Evolutionary conservation across 2,888 invertebrate genomes (phyloP), one percentile per base, ranked within the genome.

Genomic region (Pandemis cinnamomeana): DNA sequence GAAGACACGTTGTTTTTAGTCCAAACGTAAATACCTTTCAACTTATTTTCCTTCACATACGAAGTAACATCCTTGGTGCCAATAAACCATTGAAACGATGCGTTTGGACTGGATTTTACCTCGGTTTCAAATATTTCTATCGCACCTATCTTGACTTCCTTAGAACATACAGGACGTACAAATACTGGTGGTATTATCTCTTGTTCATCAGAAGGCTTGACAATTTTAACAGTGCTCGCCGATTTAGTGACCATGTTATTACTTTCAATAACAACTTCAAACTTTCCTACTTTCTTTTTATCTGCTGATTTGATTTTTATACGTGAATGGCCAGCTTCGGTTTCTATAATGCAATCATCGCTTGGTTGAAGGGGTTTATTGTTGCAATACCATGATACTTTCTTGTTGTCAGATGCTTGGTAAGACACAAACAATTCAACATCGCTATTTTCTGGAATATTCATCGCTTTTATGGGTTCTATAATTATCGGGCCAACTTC

Each of bases 81-180:
- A 77, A 96, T 95, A 88, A 96, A 98, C 98, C 98, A 98, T 87
- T 97, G 97, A 95, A 98, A 98, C 2, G 97, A 97, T 61, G 97
- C 97, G 68, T 95, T 94, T 5, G 98, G 98, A 84, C 94, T 95
- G 11, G 98, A 97, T 78, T 95, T 95, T 0, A 98, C 98, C 78
- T 95, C 92, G 5, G 96, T 96, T 91, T 98, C 97, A 81, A 98
- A 91, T 74, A 98, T 95, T 13, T 97, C 96, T 62, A 97, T 96
- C 85, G 97, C 97, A 74, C 97, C 97, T 83, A 96, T 93, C 44
- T 95, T 95, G 70, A 97, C 96, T 81, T 95, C 95, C 86, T 96
- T 96, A 4, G 97, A 97, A 81, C 95, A 90, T 67, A 98, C 92
- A 20, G 96, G 95, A 87, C 96, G 95, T 71, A 96, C 95, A 86